Base-by-base conservation (phyloP, 2,888 invertebrate genomes). In the Melieria crassipennis region DNA sequence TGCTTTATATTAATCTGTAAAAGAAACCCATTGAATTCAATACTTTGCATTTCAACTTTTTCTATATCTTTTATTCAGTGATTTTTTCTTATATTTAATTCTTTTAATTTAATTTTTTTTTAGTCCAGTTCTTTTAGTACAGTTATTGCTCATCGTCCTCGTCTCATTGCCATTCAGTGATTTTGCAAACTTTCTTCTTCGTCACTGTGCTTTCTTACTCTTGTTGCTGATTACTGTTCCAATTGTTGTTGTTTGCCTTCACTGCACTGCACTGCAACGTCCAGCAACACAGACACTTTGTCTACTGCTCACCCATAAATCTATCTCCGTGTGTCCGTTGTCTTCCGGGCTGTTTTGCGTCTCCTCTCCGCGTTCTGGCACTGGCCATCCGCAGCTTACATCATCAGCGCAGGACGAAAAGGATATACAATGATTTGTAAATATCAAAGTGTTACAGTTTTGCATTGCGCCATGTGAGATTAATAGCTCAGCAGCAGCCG, bases 301-400 rank as follows among this genome's bases (percentile, higher is more conserved):
- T 83, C 85, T 84, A 82, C 82, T 79, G 79, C 75, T 77, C 75
- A 78, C 78, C 76, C 79, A 86, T 85, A 86, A 85, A 85, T 85
- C 82, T 80, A 73, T 75, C 72, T 75, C 30, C 66, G 50, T 66
- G 58, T 50, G 80, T 78, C 77, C 80, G 79, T 76, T 77, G 78
- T 43, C 42, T 46, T 67, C 43, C 71, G 56, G 65, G 50, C 61
- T 69, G 65, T 65, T 69, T 69, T 65, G 76, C 58, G 70, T 65
- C 5, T 1, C 13, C 5, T 52, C 5, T 9, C 10, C 6, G 11
- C 52, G 0, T 7, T 9, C 52, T 52, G 7, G 7, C 10, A 52
- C 30, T 30, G 30, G 30, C 30, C 30, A 2, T 30, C 30, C 30
- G 30, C 2, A 30, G 30, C 30, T 30, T 30, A 30, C 30, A 30